These are phyloP conservation scores for Bathynomus jamesi DNA, from an alignment of 1,140 invertebrate species.

Conservation along the genomic window DNA sequence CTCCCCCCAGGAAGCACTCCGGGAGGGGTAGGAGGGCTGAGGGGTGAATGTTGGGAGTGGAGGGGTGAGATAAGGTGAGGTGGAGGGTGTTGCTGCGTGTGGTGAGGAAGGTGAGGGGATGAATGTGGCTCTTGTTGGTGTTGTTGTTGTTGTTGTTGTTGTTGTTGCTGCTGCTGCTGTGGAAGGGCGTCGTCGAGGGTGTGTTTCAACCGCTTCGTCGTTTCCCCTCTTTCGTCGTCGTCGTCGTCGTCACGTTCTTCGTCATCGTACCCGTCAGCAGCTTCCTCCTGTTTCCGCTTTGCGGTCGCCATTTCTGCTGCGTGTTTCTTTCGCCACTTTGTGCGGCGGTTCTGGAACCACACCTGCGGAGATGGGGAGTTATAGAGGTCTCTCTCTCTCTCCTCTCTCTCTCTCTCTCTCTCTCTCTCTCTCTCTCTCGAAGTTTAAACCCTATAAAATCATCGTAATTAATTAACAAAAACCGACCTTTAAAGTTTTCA, in stretches of 20 bases:
- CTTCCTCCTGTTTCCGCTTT: conserved; percentile 90
- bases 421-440: too few relatives aligned
- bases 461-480: background rate
- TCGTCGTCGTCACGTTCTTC: conserved; percentile 46
- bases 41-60: background rate
- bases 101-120: too few relatives aligned
- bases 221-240: background rate
- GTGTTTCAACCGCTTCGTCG: conserved; percentile 21
- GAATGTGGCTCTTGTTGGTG: background rate
- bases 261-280: conserved; percentile 61
- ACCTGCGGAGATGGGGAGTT: conserved; percentile 68
- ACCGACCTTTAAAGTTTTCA: background rate
- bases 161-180: background rate
- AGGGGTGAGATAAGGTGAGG: background rate
- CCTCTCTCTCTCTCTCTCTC: conserved; percentile 1
- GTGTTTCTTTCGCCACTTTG: conserved; percentile 99
- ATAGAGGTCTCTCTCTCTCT: conserved; percentile 1
- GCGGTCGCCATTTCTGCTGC: conserved; percentile 98
- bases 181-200: background rate
- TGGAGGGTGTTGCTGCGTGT: background rate
- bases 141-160: background rate
- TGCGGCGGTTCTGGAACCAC: conserved; percentile 98
- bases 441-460: too few relatives aligned
- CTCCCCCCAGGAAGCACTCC: background rate
- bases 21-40: background rate